Evolutionary conservation across 2,888 invertebrate species (phyloP).

Genomic region (Labia minor): DNA sequence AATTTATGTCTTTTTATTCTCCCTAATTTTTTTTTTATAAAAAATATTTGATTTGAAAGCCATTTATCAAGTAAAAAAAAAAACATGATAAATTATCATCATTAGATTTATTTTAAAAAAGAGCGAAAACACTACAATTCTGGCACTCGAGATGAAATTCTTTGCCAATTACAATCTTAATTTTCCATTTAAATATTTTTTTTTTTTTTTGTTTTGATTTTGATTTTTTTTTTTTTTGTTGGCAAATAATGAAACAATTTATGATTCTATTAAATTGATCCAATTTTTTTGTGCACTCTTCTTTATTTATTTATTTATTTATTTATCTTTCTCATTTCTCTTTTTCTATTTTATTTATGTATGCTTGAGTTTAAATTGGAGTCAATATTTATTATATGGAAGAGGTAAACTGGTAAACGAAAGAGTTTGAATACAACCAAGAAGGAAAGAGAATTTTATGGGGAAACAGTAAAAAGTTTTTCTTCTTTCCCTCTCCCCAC

Average conservation of each 20-base stretch:
- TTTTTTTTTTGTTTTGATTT: not conserved
- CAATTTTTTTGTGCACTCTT: not conserved
- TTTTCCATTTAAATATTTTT: not conserved
- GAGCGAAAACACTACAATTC: not conserved
- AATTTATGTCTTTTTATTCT: too few relatives aligned
- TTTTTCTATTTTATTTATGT: not conserved
- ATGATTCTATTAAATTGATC: not conserved
- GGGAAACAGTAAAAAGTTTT: not conserved
- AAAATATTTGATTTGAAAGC: conserved; percentile 13
- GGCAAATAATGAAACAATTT: not conserved
- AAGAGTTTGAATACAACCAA: not conserved
- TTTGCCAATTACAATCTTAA: conserved; percentile 13
- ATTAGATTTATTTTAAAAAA: not conserved
- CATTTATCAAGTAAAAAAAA: not conserved
- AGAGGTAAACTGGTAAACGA: not conserved
- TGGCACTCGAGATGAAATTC: not conserved
- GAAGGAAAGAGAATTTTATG: not conserved
- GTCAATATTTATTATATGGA: not conserved
- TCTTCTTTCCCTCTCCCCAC: too few relatives aligned
- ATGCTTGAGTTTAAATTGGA: not conserved
- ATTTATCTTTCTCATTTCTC: not conserved
- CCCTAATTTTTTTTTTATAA: too few relatives aligned
- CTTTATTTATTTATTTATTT: not conserved
- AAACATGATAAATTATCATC: not conserved
- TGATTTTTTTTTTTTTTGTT: not conserved